Base-by-base conservation (phyloP, 2,113 vertebrate species). In the Charadrius vociferus region DNA sequence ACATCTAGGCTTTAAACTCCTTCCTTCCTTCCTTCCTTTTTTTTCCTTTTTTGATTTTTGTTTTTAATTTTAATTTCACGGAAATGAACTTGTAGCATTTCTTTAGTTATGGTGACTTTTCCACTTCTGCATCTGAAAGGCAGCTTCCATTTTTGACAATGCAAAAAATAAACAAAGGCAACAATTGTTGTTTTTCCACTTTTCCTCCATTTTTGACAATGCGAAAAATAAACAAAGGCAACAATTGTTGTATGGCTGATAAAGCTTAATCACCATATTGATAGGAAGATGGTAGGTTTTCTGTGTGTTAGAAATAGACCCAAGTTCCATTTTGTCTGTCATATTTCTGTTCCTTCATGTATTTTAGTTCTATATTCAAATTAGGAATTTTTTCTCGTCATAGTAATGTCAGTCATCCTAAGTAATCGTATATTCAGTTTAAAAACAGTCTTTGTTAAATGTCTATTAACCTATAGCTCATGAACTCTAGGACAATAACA, bases 1-100 rank as follows among this genome's bases (percentile, higher is more conserved):
- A 99, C 98, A 99, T 98, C 98, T 81, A 98, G 98, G 98, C 97
- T 98, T 98, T 98, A 97, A 97, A 95, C 93, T 97, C 86, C 78
- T 66, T 75, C 65, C 43, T 95, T 94, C 65, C 43, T 95, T 94
- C 92, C 89, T 92, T 75, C 97, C 97, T 83, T 95, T 95, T 75
- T 49, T 74, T 61, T 70, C 26, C 37, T 88, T 94, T 92, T 91
- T 90, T 75, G 3, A 16, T 43, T 52, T 86, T 62, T 50, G n/a
- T 1, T 43, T 72, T 58, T 14, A 6, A 86, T 92, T 97, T 94
- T 97, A 97, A 81, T 94, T 98, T 97, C 81, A 91, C 72, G 49
- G 95, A 98, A 98, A 97, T 96, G 84, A 98, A 98, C 92, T 98
- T 98, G 86, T 97, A 98, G 90, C 89, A 91, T 98, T 98, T 97